Conservation (phyloP, 1,140 invertebrate species). For the Drosophila pseudoananassae region DNA sequence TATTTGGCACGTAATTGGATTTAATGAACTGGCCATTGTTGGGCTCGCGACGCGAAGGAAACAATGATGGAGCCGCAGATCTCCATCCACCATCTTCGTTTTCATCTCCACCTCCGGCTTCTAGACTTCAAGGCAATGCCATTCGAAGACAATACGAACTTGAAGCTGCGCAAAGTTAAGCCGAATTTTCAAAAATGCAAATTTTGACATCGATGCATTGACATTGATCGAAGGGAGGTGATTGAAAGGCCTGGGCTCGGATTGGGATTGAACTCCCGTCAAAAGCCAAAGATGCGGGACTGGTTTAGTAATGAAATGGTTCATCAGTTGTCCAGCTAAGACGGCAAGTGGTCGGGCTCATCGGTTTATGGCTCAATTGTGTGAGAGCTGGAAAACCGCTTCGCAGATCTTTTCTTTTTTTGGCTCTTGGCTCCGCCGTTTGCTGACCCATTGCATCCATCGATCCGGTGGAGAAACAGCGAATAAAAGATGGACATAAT, state of each 20-base stretch:
- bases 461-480: slow-evolving; percentile 41
- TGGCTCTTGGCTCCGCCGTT: slow-evolving; percentile 31
- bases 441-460: slow-evolving; percentile 64
- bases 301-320: slow-evolving; percentile 8
- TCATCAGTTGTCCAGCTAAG: slow-evolving; percentile 29
- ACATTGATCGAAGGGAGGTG: slow-evolving; percentile 1
- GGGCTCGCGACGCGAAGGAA: slow-evolving; percentile 21
- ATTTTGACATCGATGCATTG: slow-evolving; percentile 45
- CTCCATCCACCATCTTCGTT: background rate
- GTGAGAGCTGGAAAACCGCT: slow-evolving; percentile 61
- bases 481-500: slow-evolving; percentile 54
- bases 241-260: background rate
- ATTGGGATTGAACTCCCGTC: background rate
- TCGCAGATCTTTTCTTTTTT: slow-evolving; percentile 40
- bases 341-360: slow-evolving; percentile 37
- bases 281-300: slow-evolving; percentile 17
- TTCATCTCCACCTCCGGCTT: background rate
- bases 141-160: slow-evolving; percentile 42
- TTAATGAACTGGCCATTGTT: slow-evolving; percentile 51
- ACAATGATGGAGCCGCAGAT: slow-evolving; percentile 18
- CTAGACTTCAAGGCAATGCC: slow-evolving; percentile 24
- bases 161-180: slow-evolving; percentile 22
- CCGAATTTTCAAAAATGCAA: slow-evolving; percentile 17
- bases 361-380: slow-evolving; percentile 54
- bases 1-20: slow-evolving; percentile 49